Base-by-base conservation (phyloP, 2,113 vertebrate species). In the Alectura lathami region DNA sequence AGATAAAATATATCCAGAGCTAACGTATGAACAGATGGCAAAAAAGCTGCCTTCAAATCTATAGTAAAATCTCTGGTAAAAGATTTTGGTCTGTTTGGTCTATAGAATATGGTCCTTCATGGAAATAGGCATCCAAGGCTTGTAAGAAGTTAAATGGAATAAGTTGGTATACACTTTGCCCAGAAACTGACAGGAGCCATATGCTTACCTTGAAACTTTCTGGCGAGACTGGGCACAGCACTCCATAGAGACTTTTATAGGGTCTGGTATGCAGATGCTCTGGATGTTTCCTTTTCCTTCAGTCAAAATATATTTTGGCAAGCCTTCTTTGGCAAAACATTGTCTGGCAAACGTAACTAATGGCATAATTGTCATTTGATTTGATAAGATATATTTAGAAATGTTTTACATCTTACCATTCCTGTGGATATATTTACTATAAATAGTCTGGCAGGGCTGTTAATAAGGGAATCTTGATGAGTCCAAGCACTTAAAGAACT, bases 161-260 rank as follows among this genome's bases (percentile, higher is more conserved):
- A 6, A 82, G 86, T 77, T 59, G 13, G 15, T 57, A 26, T 62
- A 88, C 56, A 42, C 9, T 86, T 80, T 62, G 17, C 18, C 91
- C 32, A 84, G 86, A 38, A 89, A 34, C 75, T 82, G 77, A 75
- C 91, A 72, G 66, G 36, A 95, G 34, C 40, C 81, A 60, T 63
- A 84, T 83, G 86, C 96, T 90, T 95, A 96, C 96, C 94, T 96
- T 53, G 76, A 94, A 92, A 91, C 80, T 95, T 93, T 90, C 94
- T 92, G 76, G 47, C 80, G 88, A 83, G 91, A 94, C 94, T 17
- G 76, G 93, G 91, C 83, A 77, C 91, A 90, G 93, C 76, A 86
- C 63, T 86, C 91, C 86, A 80, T 86, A 92, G 94, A 86, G 91
- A 48, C 94, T 95, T 96, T 94, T 96, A 96, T 96, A 96, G 93